Base-by-base conservation (phyloP, 2,797 vertebrate species). In the Choloepus didactylus region DNA sequence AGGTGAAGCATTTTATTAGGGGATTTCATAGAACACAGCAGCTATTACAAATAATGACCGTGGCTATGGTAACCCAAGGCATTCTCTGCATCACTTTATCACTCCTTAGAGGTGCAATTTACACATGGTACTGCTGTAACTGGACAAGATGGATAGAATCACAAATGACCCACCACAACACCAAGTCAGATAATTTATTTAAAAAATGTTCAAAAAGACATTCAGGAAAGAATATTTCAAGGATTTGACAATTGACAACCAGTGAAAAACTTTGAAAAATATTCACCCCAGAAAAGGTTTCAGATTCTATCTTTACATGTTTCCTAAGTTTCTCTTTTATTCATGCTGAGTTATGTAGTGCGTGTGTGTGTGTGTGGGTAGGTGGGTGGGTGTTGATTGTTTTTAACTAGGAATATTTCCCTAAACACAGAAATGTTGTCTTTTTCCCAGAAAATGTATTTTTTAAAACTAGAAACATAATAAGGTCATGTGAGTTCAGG, bases 61-160 rank as follows among this genome's bases (percentile, higher is more conserved):
- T 96, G 96, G 64, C 95, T 97, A 80, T 91, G 62, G 97, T 66
- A 97, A 98, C 94, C 56, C 88, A 95, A 97, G 97, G 85, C 18
- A 25, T 96, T 81, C 97, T 97, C 97, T 98, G 92, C 97, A 97
- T 97, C 95, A 49, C 69, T 95, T 98, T 98, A 96, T 97, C 97
- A 96, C 91, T 88, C 91, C 86, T 97, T 64, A 75, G 89, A 98
- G 97, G 97, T 85, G 83, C 94, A 97, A 97, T 97, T 98, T 98
- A 94, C 70, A 96, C 73, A 91, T 11, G 9, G 97, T 97, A 96
- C 84, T 95, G 46, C 92, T 96, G 5, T 89, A 97, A 96, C 77
- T 67, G 49, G 94, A 95, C 76, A 95, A 91, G 95, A 98, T 11
- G 94, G 87, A 97, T 98, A 54, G 83, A 97, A 97, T 97, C 87